These are phyloP conservation scores for Mythimna vitellina DNA, from an alignment of 2,888 invertebrate genomes.

Conservation along the genomic window DNA sequence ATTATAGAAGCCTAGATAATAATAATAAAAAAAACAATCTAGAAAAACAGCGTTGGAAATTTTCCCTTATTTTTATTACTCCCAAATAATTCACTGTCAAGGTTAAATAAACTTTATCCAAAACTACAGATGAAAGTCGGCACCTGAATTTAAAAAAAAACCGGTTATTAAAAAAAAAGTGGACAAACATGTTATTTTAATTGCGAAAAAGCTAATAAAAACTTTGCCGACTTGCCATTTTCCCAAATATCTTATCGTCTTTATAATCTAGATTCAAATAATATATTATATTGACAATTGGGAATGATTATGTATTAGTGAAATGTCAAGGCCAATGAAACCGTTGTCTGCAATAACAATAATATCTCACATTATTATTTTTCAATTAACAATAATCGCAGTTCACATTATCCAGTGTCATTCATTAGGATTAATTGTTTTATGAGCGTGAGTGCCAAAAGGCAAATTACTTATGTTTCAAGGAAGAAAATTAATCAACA, in stretches of 20 bases:
- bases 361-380: constrained; percentile 26
- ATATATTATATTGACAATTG: constrained; percentile 48
- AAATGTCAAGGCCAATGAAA: constrained; percentile 52
- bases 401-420: constrained; percentile 29
- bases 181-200: constrained; percentile 26
- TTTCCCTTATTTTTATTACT: background rate
- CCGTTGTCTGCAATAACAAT: constrained; percentile 28
- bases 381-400: constrained; percentile 32
- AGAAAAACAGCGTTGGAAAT: background rate
- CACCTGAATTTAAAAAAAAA: constrained; percentile 26
- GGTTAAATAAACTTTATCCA: constrained; percentile 7
- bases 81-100: constrained; percentile 20
- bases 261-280: constrained; percentile 29
- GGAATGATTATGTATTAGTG: constrained; percentile 4
- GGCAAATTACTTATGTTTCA: background rate
- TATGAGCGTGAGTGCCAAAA: constrained; percentile 3
- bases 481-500: background rate
- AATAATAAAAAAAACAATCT: too few relatives aligned
- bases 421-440: constrained; percentile 27
- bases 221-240: constrained; percentile 10
- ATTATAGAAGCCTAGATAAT: too few relatives aligned
- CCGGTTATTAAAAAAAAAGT: constrained; percentile 16
- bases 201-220: constrained; percentile 27
- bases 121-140: constrained; percentile 36
- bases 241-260: constrained; percentile 15